Evolutionary conservation across 2,113 vertebrate species (phyloP).

Genomic region (Aldabrachelys gigantea): DNA sequence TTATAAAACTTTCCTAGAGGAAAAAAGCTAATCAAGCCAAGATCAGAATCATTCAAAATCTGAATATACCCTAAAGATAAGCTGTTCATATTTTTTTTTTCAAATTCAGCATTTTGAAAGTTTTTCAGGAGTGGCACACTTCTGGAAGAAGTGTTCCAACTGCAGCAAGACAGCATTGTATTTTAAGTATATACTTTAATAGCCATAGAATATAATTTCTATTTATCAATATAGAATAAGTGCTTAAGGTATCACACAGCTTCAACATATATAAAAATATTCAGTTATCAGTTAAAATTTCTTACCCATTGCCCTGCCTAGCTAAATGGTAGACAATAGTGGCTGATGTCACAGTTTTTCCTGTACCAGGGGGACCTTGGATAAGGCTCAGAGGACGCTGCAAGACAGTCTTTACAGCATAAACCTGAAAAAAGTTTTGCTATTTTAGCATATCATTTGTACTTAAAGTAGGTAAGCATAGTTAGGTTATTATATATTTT

Average conservation of each 20-base stretch:
- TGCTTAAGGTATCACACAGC: background rate
- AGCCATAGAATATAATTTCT: background rate
- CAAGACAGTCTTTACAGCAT: constrained; percentile 97
- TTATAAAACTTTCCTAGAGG: accelerated
- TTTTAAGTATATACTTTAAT: background rate
- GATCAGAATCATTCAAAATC: accelerated
- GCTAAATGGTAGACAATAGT: constrained; percentile 99
- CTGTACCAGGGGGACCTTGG: constrained; percentile 96
- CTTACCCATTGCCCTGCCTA: constrained; percentile 96
- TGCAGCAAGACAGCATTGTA: background rate
- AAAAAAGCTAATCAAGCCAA: background rate
- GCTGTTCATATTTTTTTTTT: accelerated
- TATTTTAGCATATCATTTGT: background rate
- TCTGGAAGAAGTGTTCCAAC: background rate
- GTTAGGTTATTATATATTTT: accelerated
- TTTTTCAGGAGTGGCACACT: accelerated
- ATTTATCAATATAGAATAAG: background rate
- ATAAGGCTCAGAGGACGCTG: constrained; percentile 98
- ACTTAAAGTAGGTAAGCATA: background rate
- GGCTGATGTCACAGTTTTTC: constrained; percentile 97
- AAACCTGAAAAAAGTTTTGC: constrained; percentile 81
- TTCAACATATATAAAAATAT: background rate
- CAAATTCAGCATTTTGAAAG: background rate
- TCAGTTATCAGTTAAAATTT: background rate
- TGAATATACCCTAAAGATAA: accelerated